phyloP scores from a whole-genome alignment of 2,113 vertebrate species.

The Cyanoderma ruficeps region DNA sequence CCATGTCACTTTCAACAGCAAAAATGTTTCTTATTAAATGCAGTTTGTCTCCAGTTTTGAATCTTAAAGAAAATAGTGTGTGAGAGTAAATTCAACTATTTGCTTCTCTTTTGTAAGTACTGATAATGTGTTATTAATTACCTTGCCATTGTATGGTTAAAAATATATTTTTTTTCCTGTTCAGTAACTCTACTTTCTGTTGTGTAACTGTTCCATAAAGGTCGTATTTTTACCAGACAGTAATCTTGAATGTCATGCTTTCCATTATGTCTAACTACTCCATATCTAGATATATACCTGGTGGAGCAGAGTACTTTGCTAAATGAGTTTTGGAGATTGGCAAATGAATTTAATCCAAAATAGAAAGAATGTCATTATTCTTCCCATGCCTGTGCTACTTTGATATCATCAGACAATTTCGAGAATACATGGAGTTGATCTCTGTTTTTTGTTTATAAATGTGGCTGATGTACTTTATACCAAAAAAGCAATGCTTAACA shows the following conservation, averaged over 20 bases:
- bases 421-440: not conserved
- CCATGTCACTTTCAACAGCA: not conserved
- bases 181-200: constrained; percentile 22
- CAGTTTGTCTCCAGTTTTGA: not conserved
- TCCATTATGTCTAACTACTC: constrained; percentile 37
- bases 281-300: not conserved
- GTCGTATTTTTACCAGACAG: constrained; percentile 25
- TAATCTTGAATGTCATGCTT: constrained; percentile 63
- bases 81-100: constrained; percentile 26
- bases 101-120: constrained; percentile 37
- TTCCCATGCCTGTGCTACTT: not conserved
- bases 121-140: constrained; percentile 46
- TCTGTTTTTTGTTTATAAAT: constrained; percentile 10
- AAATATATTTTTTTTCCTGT: not conserved
- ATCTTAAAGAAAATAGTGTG: not conserved
- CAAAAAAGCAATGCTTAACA: not conserved
- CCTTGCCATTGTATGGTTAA: not conserved
- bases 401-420: not conserved
- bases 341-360: not conserved
- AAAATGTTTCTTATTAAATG: not conserved
- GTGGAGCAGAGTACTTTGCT: not conserved
- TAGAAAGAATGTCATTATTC: not conserved
- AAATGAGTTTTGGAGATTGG: not conserved
- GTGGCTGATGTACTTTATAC: not conserved
- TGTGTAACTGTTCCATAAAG: constrained; percentile 43